Percentiles rank a stretch among this genome's conserved stretches.
phyloP scores from a whole-genome alignment of 2,888 invertebrate species.

The Nomada goodeniana region DNA sequence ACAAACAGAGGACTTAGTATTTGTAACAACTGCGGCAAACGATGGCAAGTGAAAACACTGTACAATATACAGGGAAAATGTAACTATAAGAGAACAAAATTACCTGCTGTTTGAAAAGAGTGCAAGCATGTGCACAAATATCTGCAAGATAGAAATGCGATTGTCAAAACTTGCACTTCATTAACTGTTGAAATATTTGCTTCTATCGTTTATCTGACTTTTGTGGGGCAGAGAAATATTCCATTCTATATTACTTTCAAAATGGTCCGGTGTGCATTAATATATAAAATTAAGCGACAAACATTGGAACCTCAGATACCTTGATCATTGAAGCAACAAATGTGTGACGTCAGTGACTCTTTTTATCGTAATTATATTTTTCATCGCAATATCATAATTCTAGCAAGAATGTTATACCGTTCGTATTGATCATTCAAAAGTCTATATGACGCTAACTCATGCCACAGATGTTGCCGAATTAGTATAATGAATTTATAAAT shows the following conservation, averaged over 20 bases:
- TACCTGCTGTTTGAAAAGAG: too few species aligned
- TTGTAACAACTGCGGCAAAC: too few species aligned
- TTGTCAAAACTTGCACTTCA: background rate
- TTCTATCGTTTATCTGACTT: background rate
- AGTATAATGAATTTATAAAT: conserved; percentile 2
- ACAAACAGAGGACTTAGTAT: too few species aligned
- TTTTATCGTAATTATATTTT: background rate
- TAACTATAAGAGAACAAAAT: too few species aligned
- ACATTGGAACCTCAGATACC: background rate
- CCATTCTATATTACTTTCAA: background rate
- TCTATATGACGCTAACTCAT: background rate
- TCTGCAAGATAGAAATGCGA: background rate
- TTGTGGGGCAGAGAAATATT: background rate
- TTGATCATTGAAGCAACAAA: too few species aligned
- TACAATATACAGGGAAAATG: too few species aligned
- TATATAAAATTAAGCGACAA: background rate
- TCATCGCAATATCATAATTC: background rate
- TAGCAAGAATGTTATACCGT: background rate
- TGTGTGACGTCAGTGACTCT: background rate
- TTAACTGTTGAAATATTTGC: conserved; percentile 8
- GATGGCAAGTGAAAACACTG: too few species aligned
- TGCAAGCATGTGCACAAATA: background rate
- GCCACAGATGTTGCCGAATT: background rate
- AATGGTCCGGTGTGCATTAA: background rate
- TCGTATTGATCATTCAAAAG: too few species aligned